phyloP scores from a whole-genome alignment of 1,140 invertebrate species.

The Drosophila miranda region DNA sequence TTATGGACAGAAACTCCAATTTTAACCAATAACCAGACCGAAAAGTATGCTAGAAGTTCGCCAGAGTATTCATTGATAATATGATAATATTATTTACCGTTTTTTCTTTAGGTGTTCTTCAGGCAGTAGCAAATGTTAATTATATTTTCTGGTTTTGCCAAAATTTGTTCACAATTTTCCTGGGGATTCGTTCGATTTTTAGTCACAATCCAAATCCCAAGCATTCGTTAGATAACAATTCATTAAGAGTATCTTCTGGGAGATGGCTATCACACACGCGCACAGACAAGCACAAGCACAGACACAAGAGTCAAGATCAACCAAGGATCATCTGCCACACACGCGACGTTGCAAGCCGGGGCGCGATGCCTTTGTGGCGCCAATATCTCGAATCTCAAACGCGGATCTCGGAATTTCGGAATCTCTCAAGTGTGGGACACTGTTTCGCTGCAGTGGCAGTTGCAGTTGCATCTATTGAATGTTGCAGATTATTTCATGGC shows the following conservation, averaged over 20 bases:
- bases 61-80: background rate
- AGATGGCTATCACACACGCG: constrained; percentile 11
- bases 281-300: background rate
- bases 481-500: constrained; percentile 20
- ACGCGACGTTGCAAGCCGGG: too few relatives aligned
- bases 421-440: constrained; percentile 13
- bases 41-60: constrained; percentile 2
- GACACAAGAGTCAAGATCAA: too few relatives aligned
- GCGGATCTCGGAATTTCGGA: background rate
- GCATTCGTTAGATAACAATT: constrained; percentile 21
- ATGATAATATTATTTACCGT: constrained; percentile 15
- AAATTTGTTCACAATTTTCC: constrained; percentile 20
- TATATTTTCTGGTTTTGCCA: background rate
- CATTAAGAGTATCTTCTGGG: constrained; percentile 16
- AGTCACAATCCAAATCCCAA: constrained; percentile 15
- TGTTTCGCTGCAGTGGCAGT: background rate
- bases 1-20: background rate
- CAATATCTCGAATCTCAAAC: constrained; percentile 4
- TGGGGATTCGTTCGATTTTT: constrained; percentile 2
- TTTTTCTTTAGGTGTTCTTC: background rate
- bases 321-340: too few relatives aligned
- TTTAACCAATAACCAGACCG: background rate
- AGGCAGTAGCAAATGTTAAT: constrained; percentile 1
- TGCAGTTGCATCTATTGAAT: constrained; percentile 9
- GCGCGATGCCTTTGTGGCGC: constrained; percentile 1